phyloP scores from a whole-genome alignment of 2,113 vertebrate species.

The Ceyx margarethae region DNA sequence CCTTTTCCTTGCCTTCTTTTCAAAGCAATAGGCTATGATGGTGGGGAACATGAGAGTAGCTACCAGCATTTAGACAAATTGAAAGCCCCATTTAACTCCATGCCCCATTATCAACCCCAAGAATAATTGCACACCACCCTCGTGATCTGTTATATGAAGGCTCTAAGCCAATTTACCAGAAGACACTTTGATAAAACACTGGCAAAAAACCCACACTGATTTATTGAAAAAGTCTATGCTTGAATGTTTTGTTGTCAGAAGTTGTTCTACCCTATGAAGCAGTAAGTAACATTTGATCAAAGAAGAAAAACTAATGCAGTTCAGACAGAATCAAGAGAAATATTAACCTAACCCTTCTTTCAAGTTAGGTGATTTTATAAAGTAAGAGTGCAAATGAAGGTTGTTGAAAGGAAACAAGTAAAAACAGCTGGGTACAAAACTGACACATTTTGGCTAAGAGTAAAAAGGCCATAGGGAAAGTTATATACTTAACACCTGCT shows the following conservation, averaged over 20 bases:
- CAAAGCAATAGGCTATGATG: neutral
- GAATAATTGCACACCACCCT: neutral
- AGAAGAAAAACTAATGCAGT: neutral
- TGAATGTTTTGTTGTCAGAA: neutral
- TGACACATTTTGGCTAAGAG: neutral
- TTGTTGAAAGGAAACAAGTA: slow-evolving; percentile 17
- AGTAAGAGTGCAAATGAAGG: slow-evolving; percentile 23
- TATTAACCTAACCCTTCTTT: neutral
- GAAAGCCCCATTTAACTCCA: neutral
- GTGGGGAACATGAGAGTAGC: fast-evolving
- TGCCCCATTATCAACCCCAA: neutral
- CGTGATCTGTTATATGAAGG: neutral
- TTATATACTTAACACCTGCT: slow-evolving; percentile 69
- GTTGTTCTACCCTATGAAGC: neutral
- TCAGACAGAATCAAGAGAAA: neutral
- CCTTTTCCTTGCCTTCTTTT: neutral
- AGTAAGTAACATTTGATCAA: neutral
- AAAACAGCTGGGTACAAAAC: slow-evolving; percentile 29
- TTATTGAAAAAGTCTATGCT: neutral
- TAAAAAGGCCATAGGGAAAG: slow-evolving; percentile 35
- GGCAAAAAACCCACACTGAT: neutral
- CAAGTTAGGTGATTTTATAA: slow-evolving; percentile 42
- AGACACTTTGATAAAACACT: neutral
- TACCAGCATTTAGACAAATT: neutral
- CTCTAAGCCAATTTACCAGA: neutral